Percentiles rank a stretch among this genome's conserved stretches.
Evolutionary conservation across 2,888 invertebrate genomes (phyloP).

Genomic region (Ormyrus labotus): DNA sequence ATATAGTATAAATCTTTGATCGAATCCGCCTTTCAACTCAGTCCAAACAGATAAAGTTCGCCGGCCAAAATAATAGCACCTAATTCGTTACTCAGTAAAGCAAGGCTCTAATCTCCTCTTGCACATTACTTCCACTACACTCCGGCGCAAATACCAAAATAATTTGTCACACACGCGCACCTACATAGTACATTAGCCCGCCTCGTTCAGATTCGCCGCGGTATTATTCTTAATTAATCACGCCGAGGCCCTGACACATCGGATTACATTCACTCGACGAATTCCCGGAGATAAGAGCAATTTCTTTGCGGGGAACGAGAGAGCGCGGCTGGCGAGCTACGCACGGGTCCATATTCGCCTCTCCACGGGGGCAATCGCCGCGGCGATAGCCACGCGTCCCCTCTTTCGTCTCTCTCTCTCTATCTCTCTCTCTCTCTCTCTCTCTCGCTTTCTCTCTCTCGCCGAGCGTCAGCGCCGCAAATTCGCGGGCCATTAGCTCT

Average conservation of each 20-base stretch:
- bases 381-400: conserved; percentile 22
- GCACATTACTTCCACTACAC: too few relatives aligned
- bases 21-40: too few relatives aligned
- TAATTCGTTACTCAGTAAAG: too few relatives aligned
- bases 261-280: conserved; percentile 18
- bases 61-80: too few relatives aligned
- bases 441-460: neutral
- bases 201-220: neutral
- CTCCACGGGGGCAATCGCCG: neutral
- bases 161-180: neutral
- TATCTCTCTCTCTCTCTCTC: neutral
- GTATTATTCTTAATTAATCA: conserved; percentile 29
- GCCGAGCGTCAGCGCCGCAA: conserved; percentile 35
- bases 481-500: conserved; percentile 71
- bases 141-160: too few relatives aligned
- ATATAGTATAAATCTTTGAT: too few relatives aligned
- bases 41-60: too few relatives aligned
- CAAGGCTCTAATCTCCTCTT: too few relatives aligned
- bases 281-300: conserved; percentile 24
- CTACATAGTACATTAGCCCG: neutral
- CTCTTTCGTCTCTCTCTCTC: conserved; percentile 28
- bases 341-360: neutral
- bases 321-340: neutral
- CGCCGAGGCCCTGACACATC: neutral
- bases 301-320: conserved; percentile 11